Conservation (phyloP, 2,888 invertebrate genomes). For the Cenopis cana region DNA sequence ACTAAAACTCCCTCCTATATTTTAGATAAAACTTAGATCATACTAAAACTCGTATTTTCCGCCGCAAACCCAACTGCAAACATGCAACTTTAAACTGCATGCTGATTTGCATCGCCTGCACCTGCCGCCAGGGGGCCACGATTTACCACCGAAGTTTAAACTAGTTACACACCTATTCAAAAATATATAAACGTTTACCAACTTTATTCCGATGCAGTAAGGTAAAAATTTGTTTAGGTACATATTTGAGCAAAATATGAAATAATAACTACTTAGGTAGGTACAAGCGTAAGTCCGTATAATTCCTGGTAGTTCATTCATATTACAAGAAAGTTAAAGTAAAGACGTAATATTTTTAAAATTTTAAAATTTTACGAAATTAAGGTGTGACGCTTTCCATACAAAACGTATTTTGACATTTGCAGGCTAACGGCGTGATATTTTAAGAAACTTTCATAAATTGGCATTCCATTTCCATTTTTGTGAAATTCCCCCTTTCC, state of each 20-base stretch:
- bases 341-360: no score
- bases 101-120: conserved; percentile 14
- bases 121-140: conserved; percentile 10
- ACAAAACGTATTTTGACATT: no score
- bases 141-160: conserved; percentile 16
- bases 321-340: no score
- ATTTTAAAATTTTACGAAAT: no score
- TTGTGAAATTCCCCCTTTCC: no score
- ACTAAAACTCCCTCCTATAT: no score
- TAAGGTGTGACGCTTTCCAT: no score
- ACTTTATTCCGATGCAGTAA: conserved; percentile 3
- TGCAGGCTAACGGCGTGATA: no score
- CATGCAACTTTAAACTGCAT: conserved; percentile 28
- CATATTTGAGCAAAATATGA: background rate
- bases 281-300: background rate
- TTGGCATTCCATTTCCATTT: no score
- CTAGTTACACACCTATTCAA: background rate
- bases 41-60: background rate
- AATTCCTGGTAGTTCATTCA: background rate
- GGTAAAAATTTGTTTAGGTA: background rate
- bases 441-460: no score
- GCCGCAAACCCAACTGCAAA: conserved; percentile 9
- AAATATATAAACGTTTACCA: background rate
- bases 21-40: conserved; percentile 16
- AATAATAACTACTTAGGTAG: background rate